Conservation (phyloP, 2,797 vertebrate genomes). For the Varecia variegata region DNA sequence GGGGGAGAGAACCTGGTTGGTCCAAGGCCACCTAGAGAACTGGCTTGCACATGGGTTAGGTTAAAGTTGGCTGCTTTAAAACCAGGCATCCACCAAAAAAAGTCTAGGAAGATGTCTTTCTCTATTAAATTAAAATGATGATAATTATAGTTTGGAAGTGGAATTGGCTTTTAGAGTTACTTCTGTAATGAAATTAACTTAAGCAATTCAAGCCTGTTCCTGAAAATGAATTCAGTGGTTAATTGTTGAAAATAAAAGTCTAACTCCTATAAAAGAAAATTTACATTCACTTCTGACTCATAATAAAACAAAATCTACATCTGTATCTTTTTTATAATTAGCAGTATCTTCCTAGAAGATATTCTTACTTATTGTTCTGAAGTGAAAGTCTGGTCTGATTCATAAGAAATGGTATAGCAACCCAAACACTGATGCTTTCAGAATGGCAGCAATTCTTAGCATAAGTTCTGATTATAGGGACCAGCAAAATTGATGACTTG, state of each 20-base stretch:
- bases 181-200: constrained; percentile 62
- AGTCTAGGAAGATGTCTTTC: constrained; percentile 34
- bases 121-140: constrained; percentile 45
- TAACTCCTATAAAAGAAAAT: constrained; percentile 50
- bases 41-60: background rate
- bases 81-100: background rate
- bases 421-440: background rate
- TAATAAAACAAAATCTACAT: constrained; percentile 33
- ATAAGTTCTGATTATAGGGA: background rate
- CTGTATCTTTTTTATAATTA: constrained; percentile 25
- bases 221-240: constrained; percentile 56
- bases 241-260: constrained; percentile 50
- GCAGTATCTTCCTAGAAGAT: constrained; percentile 34
- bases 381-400: background rate
- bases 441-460: background rate
- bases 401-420: constrained; percentile 24
- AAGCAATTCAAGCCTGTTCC: constrained; percentile 33
- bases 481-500: background rate
- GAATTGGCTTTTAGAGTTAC: constrained; percentile 40
- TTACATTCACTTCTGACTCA: constrained; percentile 53
- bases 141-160: constrained; percentile 47
- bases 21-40: background rate
- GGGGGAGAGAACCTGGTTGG: background rate
- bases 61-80: constrained; percentile 6
- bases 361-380: constrained; percentile 14